Conservation (phyloP, 2,888 invertebrate genomes). For the Laothoe populi region DNA sequence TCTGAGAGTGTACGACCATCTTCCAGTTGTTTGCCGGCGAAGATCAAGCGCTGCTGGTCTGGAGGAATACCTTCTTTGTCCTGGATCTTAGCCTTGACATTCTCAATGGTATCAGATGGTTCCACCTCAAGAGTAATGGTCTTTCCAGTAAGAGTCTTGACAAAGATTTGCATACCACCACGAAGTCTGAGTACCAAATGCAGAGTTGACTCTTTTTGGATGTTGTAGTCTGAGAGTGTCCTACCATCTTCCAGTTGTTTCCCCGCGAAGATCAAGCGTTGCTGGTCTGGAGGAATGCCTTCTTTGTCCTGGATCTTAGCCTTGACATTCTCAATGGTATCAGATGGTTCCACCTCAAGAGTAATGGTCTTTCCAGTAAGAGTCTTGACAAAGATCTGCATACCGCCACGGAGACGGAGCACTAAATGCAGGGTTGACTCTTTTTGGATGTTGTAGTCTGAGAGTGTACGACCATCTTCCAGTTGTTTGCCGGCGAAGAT, state of each 20-base stretch:
- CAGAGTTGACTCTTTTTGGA: slow-evolving; percentile 65
- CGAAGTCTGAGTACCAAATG: slow-evolving; percentile 63
- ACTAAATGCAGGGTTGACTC: slow-evolving; percentile 70
- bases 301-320: slow-evolving; percentile 71
- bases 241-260: slow-evolving; percentile 67
- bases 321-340: slow-evolving; percentile 67
- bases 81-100: slow-evolving; percentile 59
- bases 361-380: slow-evolving; percentile 67
- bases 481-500: slow-evolving; percentile 70
- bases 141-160: slow-evolving; percentile 56
- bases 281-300: slow-evolving; percentile 68
- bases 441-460: slow-evolving; percentile 73
- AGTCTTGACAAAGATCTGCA: slow-evolving; percentile 69
- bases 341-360: slow-evolving; percentile 61
- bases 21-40: slow-evolving; percentile 58
- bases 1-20: slow-evolving; percentile 58
- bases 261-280: slow-evolving; percentile 64
- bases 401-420: slow-evolving; percentile 65
- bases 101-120: slow-evolving; percentile 58
- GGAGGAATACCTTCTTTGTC: slow-evolving; percentile 61
- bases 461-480: slow-evolving; percentile 69
- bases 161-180: slow-evolving; percentile 65
- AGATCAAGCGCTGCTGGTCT: slow-evolving; percentile 57
- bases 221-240: slow-evolving; percentile 65
- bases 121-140: slow-evolving; percentile 58